Evolutionary conservation across 2,888 invertebrate species (phyloP).

Genomic region (Drosophila trichaetosa): DNA sequence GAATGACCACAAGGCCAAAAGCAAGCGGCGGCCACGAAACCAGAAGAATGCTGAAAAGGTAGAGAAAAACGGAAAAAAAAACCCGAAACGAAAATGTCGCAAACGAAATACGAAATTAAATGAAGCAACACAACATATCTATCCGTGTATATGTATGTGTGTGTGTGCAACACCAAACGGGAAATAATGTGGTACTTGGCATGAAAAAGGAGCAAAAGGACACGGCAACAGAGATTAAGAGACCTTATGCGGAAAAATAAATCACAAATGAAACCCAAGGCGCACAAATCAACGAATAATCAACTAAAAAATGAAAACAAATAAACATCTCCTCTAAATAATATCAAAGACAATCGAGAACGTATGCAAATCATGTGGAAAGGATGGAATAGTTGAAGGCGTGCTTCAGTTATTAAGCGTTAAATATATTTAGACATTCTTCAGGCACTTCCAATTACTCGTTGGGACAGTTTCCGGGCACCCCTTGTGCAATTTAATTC

Average conservation of each 20-base stretch:
- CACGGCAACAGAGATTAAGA: slow-evolving; percentile 53
- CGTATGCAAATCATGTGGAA: not conserved
- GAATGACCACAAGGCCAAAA: slow-evolving; percentile 72
- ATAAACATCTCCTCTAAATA: slow-evolving; percentile 8
- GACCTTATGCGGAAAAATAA: slow-evolving; percentile 39
- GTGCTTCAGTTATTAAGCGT: not conserved
- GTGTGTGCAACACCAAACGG: slow-evolving; percentile 30
- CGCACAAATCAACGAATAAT: slow-evolving; percentile 15
- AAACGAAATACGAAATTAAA: slow-evolving; percentile 58
- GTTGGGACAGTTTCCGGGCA: not conserved
- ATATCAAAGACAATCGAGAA: not conserved
- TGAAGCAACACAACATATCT: slow-evolving; percentile 56
- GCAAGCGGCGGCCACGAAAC: slow-evolving; percentile 45
- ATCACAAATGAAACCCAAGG: slow-evolving; percentile 30
- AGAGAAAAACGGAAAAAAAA: slow-evolving; percentile 30
- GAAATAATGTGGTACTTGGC: slow-evolving; percentile 55
- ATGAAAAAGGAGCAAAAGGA: slow-evolving; percentile 45
- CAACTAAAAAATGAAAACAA: slow-evolving; percentile 9
- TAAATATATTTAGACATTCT: not conserved
- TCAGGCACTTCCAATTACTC: slow-evolving; percentile 2
- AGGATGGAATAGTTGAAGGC: not conserved
- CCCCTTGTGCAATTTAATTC: slow-evolving; percentile 42
- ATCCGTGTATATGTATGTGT: slow-evolving; percentile 9
- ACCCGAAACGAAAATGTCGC: slow-evolving; percentile 45
- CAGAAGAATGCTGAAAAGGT: slow-evolving; percentile 52